phyloP scores from a whole-genome alignment of 2,797 vertebrate species.

The Megaceryle alcyon region DNA sequence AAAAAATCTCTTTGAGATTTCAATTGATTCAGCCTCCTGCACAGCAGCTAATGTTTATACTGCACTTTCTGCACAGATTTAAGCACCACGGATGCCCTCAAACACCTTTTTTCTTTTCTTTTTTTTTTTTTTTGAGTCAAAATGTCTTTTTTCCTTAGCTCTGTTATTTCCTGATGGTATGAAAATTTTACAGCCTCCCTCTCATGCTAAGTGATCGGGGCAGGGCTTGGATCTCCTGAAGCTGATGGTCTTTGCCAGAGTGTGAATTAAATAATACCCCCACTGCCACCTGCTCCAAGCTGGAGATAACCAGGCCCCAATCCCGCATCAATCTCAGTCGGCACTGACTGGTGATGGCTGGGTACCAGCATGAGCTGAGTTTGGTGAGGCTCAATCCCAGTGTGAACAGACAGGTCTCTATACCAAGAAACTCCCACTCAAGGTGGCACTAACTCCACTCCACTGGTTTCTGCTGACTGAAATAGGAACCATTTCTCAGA shows the following conservation, averaged over 20 bases:
- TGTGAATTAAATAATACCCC: not conserved
- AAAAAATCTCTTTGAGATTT: conserved; percentile 7
- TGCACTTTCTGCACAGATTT: not conserved
- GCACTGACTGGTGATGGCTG: not conserved
- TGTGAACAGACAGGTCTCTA: not conserved
- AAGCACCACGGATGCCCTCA: not conserved
- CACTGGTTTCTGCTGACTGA: not conserved
- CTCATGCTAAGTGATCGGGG: not conserved
- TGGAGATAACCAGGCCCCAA: not conserved
- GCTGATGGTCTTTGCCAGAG: not conserved
- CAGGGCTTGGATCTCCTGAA: not conserved
- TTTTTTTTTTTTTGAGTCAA: not conserved
- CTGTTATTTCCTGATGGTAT: not conserved
- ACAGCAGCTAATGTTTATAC: not conserved
- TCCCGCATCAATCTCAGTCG: not conserved
- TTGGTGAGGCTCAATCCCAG: not conserved
- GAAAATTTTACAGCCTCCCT: not conserved
- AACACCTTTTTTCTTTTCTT: not conserved
- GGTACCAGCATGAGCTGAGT: fast-evolving
- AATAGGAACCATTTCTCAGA: not conserved
- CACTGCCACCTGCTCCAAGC: not conserved
- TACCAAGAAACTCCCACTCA: not conserved
- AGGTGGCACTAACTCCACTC: not conserved
- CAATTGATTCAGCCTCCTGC: conserved; percentile 17
- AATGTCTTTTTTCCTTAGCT: not conserved